Evolutionary conservation across 2,888 invertebrate genomes (phyloP).

Genomic region (Caprella mutica): DNA sequence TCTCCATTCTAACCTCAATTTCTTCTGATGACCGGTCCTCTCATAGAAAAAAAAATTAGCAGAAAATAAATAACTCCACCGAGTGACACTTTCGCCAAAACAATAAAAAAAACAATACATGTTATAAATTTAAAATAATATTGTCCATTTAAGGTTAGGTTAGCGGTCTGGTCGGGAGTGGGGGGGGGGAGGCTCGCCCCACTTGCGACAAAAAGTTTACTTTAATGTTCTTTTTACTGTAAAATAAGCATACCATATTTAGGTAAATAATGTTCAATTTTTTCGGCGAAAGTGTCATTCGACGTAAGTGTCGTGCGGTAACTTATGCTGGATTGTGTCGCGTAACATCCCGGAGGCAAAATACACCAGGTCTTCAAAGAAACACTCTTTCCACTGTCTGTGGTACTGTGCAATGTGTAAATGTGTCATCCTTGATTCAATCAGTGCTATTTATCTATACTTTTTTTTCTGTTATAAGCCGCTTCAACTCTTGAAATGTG

Average conservation of each 20-base stretch:
- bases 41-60: too few relatives aligned
- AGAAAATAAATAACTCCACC: too few relatives aligned
- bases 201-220: too few relatives aligned
- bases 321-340: not conserved
- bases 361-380: slow-evolving; percentile 2
- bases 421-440: not conserved
- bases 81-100: not conserved
- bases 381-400: not conserved
- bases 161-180: too few relatives aligned
- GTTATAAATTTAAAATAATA: too few relatives aligned
- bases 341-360: not conserved
- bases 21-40: not conserved
- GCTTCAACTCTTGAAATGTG: not conserved
- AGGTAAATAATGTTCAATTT: too few relatives aligned
- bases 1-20: not conserved
- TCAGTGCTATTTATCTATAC: not conserved
- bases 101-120: too few relatives aligned
- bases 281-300: not conserved
- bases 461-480: not conserved
- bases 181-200: too few relatives aligned
- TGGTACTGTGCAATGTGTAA: not conserved
- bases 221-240: too few relatives aligned
- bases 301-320: not conserved
- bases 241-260: too few relatives aligned
- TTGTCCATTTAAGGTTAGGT: too few relatives aligned